These are phyloP conservation scores for Melanotaenia maccullochi DNA, from an alignment of 2,797 vertebrate genomes.

Conservation along the genomic window DNA sequence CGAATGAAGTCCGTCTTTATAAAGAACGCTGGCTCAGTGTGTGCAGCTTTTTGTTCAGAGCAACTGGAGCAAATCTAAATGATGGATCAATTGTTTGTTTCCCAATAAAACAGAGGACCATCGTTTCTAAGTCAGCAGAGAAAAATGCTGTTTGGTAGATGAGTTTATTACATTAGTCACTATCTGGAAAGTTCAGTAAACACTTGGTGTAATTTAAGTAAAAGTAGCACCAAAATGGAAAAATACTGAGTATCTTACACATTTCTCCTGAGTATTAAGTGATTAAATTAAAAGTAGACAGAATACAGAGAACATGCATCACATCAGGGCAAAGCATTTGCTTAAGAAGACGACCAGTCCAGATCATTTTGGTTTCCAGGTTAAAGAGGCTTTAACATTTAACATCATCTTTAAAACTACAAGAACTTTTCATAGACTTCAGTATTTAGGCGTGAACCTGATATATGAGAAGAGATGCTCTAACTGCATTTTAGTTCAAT, in stretches of 20 bases:
- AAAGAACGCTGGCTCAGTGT: conserved; percentile 1
- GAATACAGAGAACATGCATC: too few relatives aligned
- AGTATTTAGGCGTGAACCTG: not conserved
- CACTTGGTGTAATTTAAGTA: too few relatives aligned
- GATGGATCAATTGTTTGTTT: not conserved
- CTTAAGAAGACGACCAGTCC: too few relatives aligned
- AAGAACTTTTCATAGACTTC: not conserved
- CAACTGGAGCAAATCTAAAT: not conserved
- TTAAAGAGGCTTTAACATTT: too few relatives aligned
- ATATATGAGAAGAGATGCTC: not conserved
- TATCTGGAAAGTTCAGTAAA: not conserved
- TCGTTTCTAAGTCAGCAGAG: conserved; percentile 1
- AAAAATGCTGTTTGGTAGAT: not conserved
- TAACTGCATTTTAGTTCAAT: conserved; percentile 8
- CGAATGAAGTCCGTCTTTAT: not conserved
- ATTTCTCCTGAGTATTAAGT: too few relatives aligned
- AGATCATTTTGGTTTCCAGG: too few relatives aligned
- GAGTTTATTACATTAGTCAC: conserved; percentile 16
- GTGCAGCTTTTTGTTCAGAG: conserved; percentile 11
- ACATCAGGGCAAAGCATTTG: too few relatives aligned
- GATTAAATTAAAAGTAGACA: too few relatives aligned
- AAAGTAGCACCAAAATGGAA: too few relatives aligned
- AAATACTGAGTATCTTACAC: too few relatives aligned
- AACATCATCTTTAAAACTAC: too few relatives aligned
- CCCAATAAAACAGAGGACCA: not conserved